These are phyloP conservation scores for Theristus sp. DNA, from an alignment of 2,888 invertebrate genomes.

Conservation along the genomic window DNA sequence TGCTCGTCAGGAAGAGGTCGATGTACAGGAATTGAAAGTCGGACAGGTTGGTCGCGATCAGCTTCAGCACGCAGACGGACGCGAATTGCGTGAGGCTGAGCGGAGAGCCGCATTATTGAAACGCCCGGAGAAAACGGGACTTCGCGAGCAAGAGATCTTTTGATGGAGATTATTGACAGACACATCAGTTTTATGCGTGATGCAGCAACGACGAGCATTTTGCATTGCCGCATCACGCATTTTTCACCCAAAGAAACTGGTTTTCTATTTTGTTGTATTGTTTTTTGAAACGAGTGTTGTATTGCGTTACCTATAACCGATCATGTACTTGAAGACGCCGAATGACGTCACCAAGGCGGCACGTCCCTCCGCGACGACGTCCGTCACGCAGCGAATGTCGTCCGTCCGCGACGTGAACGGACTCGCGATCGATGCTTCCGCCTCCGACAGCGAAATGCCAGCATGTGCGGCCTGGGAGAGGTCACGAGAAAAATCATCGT, in stretches of 20 bases:
- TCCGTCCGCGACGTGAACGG: background rate
- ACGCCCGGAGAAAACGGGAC: background rate
- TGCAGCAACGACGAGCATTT: no score
- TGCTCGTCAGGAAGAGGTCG: constrained; percentile 37
- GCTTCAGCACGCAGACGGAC: constrained; percentile 40
- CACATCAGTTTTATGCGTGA: no score
- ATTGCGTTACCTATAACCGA: constrained; percentile 58
- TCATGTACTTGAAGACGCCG: constrained; percentile 96
- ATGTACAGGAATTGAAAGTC: constrained; percentile 37
- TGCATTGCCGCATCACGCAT: no score
- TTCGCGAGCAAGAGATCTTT: no score
- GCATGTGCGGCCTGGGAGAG: constrained; percentile 32
- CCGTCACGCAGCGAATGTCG: constrained; percentile 25
- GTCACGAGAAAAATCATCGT: no score
- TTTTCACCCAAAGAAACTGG: no score
- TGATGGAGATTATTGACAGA: background rate
- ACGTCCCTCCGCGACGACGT: constrained; percentile 40
- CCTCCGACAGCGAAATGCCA: constrained; percentile 32
- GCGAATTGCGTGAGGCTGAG: constrained; percentile 57
- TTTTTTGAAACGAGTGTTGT: no score
- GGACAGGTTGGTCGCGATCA: constrained; percentile 22
- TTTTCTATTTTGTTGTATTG: no score
- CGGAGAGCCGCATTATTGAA: no score
- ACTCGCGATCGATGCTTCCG: constrained; percentile 20
- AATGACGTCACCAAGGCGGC: constrained; percentile 86